Conservation (phyloP, 1,140 invertebrate species). For the Pseudomyrmex sp. region DNA sequence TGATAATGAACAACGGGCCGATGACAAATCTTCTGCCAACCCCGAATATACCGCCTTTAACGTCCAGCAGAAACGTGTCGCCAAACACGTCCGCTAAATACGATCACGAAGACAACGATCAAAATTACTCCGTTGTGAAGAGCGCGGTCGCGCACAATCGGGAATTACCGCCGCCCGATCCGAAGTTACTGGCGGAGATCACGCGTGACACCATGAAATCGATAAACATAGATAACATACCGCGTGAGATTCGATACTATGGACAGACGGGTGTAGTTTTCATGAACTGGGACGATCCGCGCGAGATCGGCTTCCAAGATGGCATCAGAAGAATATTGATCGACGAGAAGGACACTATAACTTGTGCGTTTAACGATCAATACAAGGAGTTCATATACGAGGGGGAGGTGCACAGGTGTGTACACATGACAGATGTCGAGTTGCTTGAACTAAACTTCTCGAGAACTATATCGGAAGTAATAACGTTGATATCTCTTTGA, state of each 20-base stretch:
- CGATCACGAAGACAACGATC: constrained; percentile 71
- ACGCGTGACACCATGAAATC: constrained; percentile 89
- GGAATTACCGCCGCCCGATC: constrained; percentile 86
- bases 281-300: constrained; percentile 92
- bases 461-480: background rate
- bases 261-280: constrained; percentile 94
- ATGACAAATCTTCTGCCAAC: constrained; percentile 66
- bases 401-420: constrained; percentile 87
- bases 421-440: constrained; percentile 22
- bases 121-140: constrained; percentile 58
- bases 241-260: constrained; percentile 94
- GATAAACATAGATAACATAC: constrained; percentile 94
- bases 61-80: constrained; percentile 65
- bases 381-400: constrained; percentile 90
- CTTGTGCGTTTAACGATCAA: constrained; percentile 90
- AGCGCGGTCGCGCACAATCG: constrained; percentile 65
- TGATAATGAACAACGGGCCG: constrained; percentile 78
- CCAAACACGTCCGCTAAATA: constrained; percentile 64
- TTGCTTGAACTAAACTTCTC: background rate
- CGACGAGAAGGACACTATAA: constrained; percentile 89
- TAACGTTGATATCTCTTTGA: constrained; percentile 68
- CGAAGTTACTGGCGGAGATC: constrained; percentile 87
- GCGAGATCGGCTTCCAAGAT: constrained; percentile 93
- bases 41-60: constrained; percentile 48
- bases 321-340: constrained; percentile 88